Evolutionary conservation across 2,113 vertebrate species (phyloP).

Genomic region (Phoxinus phoxinus): DNA sequence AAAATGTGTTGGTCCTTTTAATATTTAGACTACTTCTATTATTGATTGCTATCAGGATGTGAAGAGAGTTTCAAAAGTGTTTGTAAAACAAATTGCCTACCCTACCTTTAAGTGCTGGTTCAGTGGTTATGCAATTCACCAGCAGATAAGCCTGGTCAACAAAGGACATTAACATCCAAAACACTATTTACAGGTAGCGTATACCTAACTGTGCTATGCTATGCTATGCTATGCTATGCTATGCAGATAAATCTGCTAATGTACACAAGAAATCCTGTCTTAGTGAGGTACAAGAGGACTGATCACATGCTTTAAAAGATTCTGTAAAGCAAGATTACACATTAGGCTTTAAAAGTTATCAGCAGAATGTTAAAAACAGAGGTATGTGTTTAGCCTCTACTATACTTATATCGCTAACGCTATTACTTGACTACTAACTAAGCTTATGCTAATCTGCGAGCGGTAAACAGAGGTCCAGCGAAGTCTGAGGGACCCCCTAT

Average conservation of each 20-base stretch:
- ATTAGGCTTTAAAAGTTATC: background rate
- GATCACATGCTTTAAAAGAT: background rate
- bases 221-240: background rate
- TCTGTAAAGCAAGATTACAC: background rate
- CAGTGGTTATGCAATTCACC: background rate
- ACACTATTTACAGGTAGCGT: background rate
- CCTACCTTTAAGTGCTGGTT: background rate
- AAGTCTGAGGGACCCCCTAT: conserved; percentile 45
- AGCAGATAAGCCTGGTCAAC: background rate
- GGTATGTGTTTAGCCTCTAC: background rate
- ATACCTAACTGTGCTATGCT: background rate
- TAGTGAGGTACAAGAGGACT: background rate
- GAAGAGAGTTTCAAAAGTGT: too few relatives aligned
- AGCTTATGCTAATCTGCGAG: conserved; percentile 14
- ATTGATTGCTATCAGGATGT: too few relatives aligned
- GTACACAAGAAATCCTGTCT: background rate
- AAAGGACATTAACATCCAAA: background rate
- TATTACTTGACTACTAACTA: conserved; percentile 11
- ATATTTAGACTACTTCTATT: too few relatives aligned
- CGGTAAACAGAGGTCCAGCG: conserved; percentile 43
- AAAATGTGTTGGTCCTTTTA: too few relatives aligned
- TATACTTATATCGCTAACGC: background rate
- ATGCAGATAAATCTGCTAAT: background rate
- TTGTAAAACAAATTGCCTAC: too few relatives aligned
- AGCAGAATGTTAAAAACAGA: background rate